Conservation (phyloP, 2,113 vertebrate genomes). For the Pteropus alecto region DNA sequence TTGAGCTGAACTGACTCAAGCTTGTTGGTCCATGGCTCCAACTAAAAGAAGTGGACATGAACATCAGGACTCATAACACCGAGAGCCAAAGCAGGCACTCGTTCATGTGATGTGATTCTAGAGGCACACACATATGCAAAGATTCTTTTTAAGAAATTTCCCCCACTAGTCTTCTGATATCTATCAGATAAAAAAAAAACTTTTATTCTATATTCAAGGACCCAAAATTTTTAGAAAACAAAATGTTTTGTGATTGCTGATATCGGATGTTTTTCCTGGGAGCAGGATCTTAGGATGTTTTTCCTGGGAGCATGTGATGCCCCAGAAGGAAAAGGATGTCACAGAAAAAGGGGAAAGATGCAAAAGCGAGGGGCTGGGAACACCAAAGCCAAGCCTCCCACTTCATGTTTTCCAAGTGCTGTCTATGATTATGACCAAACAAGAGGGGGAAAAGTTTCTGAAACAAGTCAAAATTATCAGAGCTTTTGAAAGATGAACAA, state of each 20-base stretch:
- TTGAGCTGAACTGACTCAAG: neutral
- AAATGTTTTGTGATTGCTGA: neutral
- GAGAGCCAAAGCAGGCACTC: neutral
- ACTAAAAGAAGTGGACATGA: neutral
- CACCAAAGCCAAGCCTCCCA: neutral
- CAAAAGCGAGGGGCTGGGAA: neutral
- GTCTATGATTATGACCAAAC: neutral
- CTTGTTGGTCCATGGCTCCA: neutral
- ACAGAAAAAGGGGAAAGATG: neutral
- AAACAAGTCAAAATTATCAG: neutral
- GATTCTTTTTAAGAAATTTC: neutral
- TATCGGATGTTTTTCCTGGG: neutral
- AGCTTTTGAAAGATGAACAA: neutral
- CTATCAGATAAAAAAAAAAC: neutral
- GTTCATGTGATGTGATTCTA: neutral
- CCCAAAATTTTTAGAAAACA: neutral
- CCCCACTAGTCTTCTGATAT: neutral
- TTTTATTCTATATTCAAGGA: neutral
- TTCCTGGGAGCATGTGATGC: neutral
- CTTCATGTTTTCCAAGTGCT: neutral
- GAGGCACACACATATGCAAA: neutral
- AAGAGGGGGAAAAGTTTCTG: neutral
- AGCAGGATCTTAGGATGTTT: neutral
- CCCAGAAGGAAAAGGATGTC: neutral
- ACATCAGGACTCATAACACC: neutral